Evolutionary conservation across 1,140 invertebrate species (phyloP), one percentile per base, ranked within the genome.

Genomic region (Cherax destructor): DNA sequence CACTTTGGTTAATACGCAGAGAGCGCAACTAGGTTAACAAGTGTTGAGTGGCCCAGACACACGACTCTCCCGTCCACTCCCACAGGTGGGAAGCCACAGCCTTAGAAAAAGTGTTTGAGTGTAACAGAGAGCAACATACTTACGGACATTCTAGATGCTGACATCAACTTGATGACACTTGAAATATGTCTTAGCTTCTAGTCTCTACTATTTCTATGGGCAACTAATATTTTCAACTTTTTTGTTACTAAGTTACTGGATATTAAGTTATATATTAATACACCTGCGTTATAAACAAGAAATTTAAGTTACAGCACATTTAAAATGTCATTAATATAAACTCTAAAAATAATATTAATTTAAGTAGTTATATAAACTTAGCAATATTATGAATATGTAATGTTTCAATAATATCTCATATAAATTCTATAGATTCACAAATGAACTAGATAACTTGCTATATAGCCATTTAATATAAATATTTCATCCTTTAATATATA

Each of bases 1-100:
- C n/a, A 74, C 69, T 74, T 30, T 74, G 69, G 69, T 74, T 74
- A 74, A 74, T 74, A n/a, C n/a, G 9, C 6, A 41, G 69, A 74
- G 69, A 11, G 30, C 24, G 4, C 30, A 21, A n/a, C n/a, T 74
- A 74, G 30, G 30, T n/a, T 16, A 74, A n/a, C 0, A n/a, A 7
- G 24, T 4, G 11, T n/a, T n/a, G 52, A 56, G 52, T 0, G 52
- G 5, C 13, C 9, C 21, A 74, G 69, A 10, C 30, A 41, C 7
- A 74, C 69, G 6, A 0, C 24, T 21, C 69, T 74, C n/a, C 21
- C 69, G 24, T n/a, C 24, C 16, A 21, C 69, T 74, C 7, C 69
- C 24, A 41, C 30, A 21, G n/a, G 11, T 10, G 30, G 69, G 24
- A 74, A 74, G 69, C 69, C 69, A 30, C 69, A 74, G 69, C 16